Conservation (phyloP, 2,113 vertebrate genomes). For the Dromas ardeola region DNA sequence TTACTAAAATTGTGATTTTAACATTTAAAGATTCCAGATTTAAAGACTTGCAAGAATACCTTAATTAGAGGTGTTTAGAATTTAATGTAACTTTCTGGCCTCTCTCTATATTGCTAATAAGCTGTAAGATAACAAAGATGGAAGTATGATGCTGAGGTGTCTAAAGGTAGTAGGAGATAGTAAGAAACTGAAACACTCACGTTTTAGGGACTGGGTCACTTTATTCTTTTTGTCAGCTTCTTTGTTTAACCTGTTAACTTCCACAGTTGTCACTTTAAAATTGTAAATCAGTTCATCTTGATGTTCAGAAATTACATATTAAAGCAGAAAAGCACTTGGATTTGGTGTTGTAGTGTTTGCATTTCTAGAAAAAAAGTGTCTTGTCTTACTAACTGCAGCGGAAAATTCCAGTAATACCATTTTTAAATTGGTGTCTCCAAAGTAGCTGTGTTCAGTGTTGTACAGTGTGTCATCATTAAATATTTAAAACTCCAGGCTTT, state of each 20-base stretch:
- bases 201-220: background rate
- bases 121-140: background rate
- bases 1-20: background rate
- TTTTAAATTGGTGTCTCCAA: conserved; percentile 43
- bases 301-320: background rate
- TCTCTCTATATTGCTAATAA: background rate
- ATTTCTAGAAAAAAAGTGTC: background rate
- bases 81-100: background rate
- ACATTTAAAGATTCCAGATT: background rate
- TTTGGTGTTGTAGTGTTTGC: background rate
- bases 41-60: background rate
- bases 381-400: conserved; percentile 20
- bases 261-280: background rate
- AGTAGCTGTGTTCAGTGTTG: conserved; percentile 34
- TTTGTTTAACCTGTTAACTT: background rate
- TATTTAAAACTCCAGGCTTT: conserved; percentile 67
- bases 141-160: background rate
- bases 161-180: background rate
- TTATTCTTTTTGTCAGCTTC: background rate
- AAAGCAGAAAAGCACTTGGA: background rate
- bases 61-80: background rate
- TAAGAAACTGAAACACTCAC: background rate
- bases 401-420: conserved; percentile 54
- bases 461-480: conserved; percentile 53
- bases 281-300: background rate